These are phyloP conservation scores for Eublepharis macularius DNA, from an alignment of 2,113 vertebrate species.

Conservation along the genomic window DNA sequence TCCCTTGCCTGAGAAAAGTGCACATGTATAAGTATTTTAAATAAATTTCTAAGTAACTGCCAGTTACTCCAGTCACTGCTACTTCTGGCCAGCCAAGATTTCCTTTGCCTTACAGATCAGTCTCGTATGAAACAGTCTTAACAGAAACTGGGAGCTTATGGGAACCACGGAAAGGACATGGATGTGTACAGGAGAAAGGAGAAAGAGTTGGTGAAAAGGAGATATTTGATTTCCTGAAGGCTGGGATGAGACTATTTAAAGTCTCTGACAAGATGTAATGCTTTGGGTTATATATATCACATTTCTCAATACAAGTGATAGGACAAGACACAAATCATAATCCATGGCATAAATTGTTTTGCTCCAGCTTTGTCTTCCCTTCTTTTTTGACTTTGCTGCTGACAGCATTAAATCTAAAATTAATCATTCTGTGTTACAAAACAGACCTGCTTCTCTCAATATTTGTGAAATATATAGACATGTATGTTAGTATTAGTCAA, in stretches of 20 bases:
- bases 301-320: conserved; percentile 19
- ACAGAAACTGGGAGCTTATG: too few species aligned
- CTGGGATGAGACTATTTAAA: conserved; percentile 45
- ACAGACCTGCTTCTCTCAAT: background rate
- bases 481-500: background rate
- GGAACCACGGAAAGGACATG: background rate
- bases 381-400: background rate
- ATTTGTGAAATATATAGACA: background rate
- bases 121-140: too few species aligned
- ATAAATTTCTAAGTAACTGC: too few species aligned
- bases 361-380: background rate
- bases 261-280: conserved; percentile 10
- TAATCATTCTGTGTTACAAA: background rate
- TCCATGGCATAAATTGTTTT: background rate
- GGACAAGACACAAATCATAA: background rate
- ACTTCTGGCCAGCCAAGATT: too few species aligned
- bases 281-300: conserved; percentile 3
- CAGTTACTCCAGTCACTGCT: too few species aligned
- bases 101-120: too few species aligned
- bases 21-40: too few species aligned
- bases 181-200: background rate
- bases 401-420: background rate
- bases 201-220: background rate
- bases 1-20: too few species aligned
- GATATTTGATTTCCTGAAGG: background rate